A percentile compares a stretch with the other conserved stretches of the same genome.
These are phyloP conservation scores for Trichechus manatus DNA, from an alignment of 2,113 vertebrate genomes.

Conservation along the genomic window DNA sequence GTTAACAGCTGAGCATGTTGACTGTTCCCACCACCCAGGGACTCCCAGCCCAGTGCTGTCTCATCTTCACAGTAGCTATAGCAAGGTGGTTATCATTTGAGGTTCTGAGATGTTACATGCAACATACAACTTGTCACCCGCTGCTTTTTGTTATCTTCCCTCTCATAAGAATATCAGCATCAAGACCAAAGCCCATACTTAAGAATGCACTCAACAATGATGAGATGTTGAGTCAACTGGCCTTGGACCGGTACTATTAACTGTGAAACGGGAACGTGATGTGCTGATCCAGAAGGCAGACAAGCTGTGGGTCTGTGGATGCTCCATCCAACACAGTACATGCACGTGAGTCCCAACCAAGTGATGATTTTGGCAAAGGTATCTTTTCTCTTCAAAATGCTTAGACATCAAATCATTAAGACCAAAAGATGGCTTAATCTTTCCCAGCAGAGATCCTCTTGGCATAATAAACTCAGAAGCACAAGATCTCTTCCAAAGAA, in stretches of 20 bases:
- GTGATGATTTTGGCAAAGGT: background rate
- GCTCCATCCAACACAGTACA: background rate
- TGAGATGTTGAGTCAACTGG: background rate
- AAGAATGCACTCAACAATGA: background rate
- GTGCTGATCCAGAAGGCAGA: background rate
- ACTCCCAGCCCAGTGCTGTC: no score
- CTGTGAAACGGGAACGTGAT: background rate
- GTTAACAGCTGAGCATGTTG: background rate
- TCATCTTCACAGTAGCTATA: background rate
- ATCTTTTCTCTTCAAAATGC: background rate
- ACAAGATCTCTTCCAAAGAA: background rate
- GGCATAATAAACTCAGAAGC: background rate
- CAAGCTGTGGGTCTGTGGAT: rapidly evolving
- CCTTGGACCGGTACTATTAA: background rate
- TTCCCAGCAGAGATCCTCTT: background rate
- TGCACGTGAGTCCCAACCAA: background rate
- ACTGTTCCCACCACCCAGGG: background rate
- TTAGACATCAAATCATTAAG: background rate
- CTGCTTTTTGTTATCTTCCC: background rate
- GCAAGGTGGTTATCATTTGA: background rate
- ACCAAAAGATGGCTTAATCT: background rate
- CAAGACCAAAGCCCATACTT: background rate
- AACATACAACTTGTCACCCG: background rate
- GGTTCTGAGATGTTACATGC: background rate
- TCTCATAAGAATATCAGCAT: background rate